These are phyloP conservation scores for Linepithema humile DNA, from an alignment of 1,140 invertebrate species.

Conservation along the genomic window DNA sequence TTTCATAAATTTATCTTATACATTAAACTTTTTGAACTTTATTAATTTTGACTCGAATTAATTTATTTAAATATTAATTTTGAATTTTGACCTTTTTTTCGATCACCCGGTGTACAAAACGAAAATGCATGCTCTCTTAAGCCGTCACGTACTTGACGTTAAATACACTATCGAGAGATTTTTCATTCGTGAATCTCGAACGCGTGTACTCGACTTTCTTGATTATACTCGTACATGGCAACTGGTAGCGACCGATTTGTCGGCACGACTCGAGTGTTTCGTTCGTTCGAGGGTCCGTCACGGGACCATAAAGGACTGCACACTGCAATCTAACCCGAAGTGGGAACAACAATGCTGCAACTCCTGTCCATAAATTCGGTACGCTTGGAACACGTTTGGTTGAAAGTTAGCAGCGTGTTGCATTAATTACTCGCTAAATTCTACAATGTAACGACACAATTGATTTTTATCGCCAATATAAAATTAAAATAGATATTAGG, in stretches of 20 bases:
- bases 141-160: slow-evolving; percentile 57
- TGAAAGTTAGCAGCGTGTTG: slow-evolving; percentile 22
- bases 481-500: neutral
- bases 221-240: slow-evolving; percentile 76
- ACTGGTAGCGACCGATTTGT: slow-evolving; percentile 80
- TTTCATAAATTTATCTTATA: too few relatives aligned
- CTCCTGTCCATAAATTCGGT: slow-evolving; percentile 26
- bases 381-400: slow-evolving; percentile 5
- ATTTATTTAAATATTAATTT: too few relatives aligned
- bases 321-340: slow-evolving; percentile 62
- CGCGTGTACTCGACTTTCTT: slow-evolving; percentile 68
- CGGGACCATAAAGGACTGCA: slow-evolving; percentile 69
- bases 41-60: too few relatives aligned
- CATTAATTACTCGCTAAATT: slow-evolving; percentile 3
- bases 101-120: slow-evolving; percentile 46
- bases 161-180: slow-evolving; percentile 76
- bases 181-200: slow-evolving; percentile 66
- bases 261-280: slow-evolving; percentile 69
- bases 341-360: slow-evolving; percentile 51
- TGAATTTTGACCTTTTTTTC: too few relatives aligned
- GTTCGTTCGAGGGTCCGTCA: slow-evolving; percentile 69
- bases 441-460: neutral
- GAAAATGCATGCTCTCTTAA: neutral
- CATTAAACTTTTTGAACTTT: too few relatives aligned
- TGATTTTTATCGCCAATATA: neutral